Conservation (phyloP, 2,888 invertebrate species). For the Papilio gigon region DNA sequence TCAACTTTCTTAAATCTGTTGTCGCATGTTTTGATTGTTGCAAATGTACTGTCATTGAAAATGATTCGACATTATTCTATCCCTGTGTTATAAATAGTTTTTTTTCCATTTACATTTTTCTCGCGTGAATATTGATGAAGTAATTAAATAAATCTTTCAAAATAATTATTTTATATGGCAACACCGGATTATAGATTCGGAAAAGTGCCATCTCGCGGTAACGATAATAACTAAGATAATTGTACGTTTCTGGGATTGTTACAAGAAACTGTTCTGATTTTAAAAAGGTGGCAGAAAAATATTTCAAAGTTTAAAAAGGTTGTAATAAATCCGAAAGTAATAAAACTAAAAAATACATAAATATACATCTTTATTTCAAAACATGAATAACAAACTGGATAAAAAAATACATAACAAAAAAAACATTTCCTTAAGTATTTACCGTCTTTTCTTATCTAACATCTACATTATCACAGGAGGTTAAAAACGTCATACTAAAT, state of each 20-base stretch:
- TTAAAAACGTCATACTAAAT: not conserved
- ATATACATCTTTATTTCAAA: not conserved
- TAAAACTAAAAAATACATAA: not conserved
- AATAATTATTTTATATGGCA: not conserved
- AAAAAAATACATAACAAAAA: not conserved
- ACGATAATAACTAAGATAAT: too few relatives aligned
- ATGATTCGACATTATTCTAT: not conserved
- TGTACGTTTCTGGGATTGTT: too few relatives aligned
- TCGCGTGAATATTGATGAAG: not conserved
- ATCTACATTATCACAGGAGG: constrained; percentile 22
- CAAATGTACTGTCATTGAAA: not conserved
- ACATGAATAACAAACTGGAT: not conserved
- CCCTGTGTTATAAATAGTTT: not conserved
- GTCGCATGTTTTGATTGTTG: not conserved
- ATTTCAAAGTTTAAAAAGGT: too few relatives aligned
- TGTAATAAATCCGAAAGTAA: too few relatives aligned
- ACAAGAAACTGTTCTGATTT: too few relatives aligned
- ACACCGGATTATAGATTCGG: not conserved
- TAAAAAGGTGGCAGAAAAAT: constrained; percentile 11
- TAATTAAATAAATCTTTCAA: not conserved
- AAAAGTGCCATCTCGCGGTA: constrained; percentile 23
- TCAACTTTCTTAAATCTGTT: not conserved
- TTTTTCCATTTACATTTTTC: not conserved
- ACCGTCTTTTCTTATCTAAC: constrained; percentile 6
- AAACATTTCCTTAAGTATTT: constrained; percentile 16